Evolutionary conservation across 1,140 invertebrate species (phyloP).

Genomic region (Galendromus occidentalis): DNA sequence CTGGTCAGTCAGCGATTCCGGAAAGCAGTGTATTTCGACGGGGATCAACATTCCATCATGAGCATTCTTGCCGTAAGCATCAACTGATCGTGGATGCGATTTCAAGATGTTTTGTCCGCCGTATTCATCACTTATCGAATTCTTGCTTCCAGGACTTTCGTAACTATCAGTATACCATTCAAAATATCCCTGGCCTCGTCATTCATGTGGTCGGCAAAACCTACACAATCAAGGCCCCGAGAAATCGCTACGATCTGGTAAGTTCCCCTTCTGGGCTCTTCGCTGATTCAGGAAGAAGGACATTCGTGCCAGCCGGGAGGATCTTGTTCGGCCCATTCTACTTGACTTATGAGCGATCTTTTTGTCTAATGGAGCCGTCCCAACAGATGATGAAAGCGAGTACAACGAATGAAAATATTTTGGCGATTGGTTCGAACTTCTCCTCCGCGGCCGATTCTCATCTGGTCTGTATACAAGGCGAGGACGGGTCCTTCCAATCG

Average conservation of each 20-base stretch:
- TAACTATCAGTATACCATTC: constrained; percentile 62
- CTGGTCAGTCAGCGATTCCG: constrained; percentile 55
- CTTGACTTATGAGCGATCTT: too few species aligned
- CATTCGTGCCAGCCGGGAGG: constrained; percentile 7
- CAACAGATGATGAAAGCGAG: constrained; percentile 49
- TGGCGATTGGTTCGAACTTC: constrained; percentile 62
- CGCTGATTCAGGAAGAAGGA: not conserved
- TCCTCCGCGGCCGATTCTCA: constrained; percentile 60
- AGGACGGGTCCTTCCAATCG: constrained; percentile 50
- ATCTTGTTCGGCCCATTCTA: too few species aligned
- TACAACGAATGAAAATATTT: constrained; percentile 57
- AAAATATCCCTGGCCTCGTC: constrained; percentile 48
- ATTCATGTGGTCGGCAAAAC: constrained; percentile 68
- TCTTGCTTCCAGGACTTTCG: constrained; percentile 44
- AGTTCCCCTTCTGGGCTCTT: constrained; percentile 16
- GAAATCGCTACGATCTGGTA: constrained; percentile 58
- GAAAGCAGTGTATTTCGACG: constrained; percentile 62
- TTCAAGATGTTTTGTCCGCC: not conserved
- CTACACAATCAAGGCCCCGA: constrained; percentile 53
- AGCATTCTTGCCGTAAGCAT: constrained; percentile 50
- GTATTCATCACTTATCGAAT: constrained; percentile 12
- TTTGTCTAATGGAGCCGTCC: not conserved
- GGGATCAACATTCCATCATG: constrained; percentile 64
- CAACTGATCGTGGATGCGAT: too few species aligned
- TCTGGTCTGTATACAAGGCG: constrained; percentile 60